These are phyloP conservation scores for Mormyrus iriodes DNA, from an alignment of 2,113 vertebrate genomes.

Conservation along the genomic window DNA sequence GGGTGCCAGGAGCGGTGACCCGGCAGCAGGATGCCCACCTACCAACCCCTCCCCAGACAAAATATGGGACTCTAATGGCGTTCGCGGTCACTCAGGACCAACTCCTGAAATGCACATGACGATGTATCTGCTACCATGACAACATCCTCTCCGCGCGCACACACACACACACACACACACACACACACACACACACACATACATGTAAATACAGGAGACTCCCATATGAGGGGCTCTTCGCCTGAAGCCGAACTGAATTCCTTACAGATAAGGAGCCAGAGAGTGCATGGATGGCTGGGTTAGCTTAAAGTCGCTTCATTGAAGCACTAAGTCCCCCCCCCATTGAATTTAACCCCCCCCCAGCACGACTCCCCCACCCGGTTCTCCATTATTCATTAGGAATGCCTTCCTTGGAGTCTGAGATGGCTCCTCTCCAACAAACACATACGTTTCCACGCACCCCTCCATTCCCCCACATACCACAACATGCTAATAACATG, in stretches of 20 bases:
- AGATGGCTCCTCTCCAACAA: not conserved
- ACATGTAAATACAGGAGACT: constrained; percentile 12
- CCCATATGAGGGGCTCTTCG: not conserved
- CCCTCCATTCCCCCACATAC: not conserved
- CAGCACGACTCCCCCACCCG: not conserved
- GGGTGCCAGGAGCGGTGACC: not conserved
- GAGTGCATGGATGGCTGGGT: not conserved
- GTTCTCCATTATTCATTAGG: constrained; percentile 13
- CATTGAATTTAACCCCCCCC: not conserved
- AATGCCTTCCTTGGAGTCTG: not conserved
- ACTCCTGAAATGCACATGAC: not conserved
- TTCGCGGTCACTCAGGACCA: not conserved
- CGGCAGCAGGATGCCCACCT: not conserved
- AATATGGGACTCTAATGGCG: not conserved
- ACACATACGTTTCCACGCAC: not conserved
- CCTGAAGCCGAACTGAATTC: constrained; percentile 12
- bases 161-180: not conserved
- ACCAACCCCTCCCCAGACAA: too few species aligned
- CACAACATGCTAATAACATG: not conserved
- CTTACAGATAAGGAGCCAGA: not conserved
- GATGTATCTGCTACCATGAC: constrained; percentile 4
- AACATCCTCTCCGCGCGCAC: not conserved
- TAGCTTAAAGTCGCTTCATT: not conserved
- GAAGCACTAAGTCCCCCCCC: not conserved
- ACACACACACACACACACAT: not conserved